Base-by-base conservation (phyloP, 2,797 vertebrate genomes). In the Threskiornis aethiopicus region DNA sequence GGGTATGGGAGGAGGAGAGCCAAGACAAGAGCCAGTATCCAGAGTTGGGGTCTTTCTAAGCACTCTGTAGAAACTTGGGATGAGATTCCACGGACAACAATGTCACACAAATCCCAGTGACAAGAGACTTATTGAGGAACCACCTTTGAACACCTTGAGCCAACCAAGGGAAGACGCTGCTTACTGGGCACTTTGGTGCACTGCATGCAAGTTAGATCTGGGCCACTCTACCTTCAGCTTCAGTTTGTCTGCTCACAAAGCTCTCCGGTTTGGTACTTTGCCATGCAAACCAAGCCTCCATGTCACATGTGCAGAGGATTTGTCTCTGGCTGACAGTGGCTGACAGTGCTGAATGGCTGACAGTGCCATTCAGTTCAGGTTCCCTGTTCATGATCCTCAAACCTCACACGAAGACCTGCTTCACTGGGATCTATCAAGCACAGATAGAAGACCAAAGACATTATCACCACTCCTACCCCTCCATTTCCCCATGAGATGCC, bases 1-100 rank as follows among this genome's bases (percentile, higher is more conserved):
- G 9, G 5, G 17, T 37, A 25, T 0, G 2, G 47, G n/a, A 61
- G 39, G 37, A 77, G 3, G 21, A 77, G 4, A 62, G 10, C n/a
- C 35, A 70, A 80, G 58, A 33, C 16, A 39, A 46, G 6, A 62
- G 20, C 16, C 47, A 46, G 33, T 25, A 61, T 22, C 26, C 25
- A 10, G 35, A 39, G 13, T 3, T n/a, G 10, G 21, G 26, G 7
- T 42, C 71, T 89, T 77, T 20, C 76, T 29, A 72, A 89, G 54
- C 37, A n/a, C 61, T 41, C 58, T 64, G 12, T 39, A 55, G 72
- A 65, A 78, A 58, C 33, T 39, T 20, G 26, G 37, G 16, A 10
- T 86, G 62, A 65, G 31, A 46, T 49, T 70, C 37, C 46, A 51
- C 0, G 7, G 41, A 37, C 37, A 54, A 11, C 13, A 39, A 18